These are phyloP conservation scores for Porites australiensis DNA, from an alignment of 64 coral and sea anemone genomes.

Conservation along the genomic window DNA sequence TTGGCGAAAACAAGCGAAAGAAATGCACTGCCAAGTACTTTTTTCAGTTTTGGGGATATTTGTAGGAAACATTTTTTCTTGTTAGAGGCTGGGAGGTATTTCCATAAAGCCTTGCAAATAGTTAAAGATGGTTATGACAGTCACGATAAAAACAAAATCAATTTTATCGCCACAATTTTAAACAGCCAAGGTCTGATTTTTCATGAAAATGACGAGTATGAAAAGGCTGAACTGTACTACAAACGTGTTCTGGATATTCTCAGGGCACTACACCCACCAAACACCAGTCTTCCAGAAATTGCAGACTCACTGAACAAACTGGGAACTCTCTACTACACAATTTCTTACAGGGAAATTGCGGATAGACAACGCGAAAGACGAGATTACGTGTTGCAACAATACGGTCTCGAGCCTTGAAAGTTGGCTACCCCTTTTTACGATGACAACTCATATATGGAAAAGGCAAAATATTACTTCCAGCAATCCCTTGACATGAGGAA, in stretches of 20 bases:
- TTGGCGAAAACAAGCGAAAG: no score
- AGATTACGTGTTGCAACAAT: no score
- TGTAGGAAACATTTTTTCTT: background rate
- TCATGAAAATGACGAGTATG: background rate
- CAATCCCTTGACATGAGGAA: background rate
- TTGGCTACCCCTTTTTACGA: no score
- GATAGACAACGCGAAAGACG: no score
- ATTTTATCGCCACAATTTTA: background rate
- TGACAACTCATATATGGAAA: no score
- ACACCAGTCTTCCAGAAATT: background rate
- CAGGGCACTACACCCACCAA: background rate
- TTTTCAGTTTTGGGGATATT: slow-evolving; percentile 1
- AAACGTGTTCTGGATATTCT: background rate
- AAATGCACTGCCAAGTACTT: background rate
- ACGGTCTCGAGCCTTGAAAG: no score
- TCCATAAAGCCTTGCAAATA: background rate
- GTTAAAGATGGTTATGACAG: background rate
- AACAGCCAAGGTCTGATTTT: background rate
- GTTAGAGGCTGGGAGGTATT: background rate
- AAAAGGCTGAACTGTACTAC: background rate
- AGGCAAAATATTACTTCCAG: background rate
- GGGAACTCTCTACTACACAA: background rate
- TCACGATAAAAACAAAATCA: background rate
- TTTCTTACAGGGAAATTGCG: background rate
- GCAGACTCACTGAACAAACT: slow-evolving; percentile 9